Conservation (phyloP, 2,888 invertebrate genomes). For the Synanthedon formicaeformis region DNA sequence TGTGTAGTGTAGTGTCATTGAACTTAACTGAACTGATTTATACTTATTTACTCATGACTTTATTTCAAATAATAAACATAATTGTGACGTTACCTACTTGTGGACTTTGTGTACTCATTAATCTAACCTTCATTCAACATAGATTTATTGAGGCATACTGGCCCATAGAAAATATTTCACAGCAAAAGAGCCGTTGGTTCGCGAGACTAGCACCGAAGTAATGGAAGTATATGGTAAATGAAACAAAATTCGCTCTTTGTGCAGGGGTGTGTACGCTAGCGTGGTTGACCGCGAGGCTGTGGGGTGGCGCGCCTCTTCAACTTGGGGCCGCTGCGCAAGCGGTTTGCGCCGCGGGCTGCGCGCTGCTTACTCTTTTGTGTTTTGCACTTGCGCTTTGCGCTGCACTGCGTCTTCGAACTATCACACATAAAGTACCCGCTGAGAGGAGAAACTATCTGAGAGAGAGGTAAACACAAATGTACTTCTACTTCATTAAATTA, state of each 20-base stretch:
- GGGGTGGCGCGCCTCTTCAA: constrained; percentile 72
- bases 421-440: constrained; percentile 69
- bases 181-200: no score
- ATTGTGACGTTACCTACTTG: no score
- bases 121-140: no score
- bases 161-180: no score
- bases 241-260: not conserved
- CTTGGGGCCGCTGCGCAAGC: constrained; percentile 69
- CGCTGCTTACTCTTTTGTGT: constrained; percentile 76
- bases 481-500: not conserved
- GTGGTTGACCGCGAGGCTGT: constrained; percentile 75
- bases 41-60: no score
- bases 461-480: constrained; percentile 51
- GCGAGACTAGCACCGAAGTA: no score
- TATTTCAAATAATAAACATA: no score
- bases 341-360: constrained; percentile 77
- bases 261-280: constrained; percentile 76
- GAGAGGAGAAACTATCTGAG: constrained; percentile 69
- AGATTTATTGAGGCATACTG: no score
- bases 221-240: no score
- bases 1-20: no score
- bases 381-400: constrained; percentile 77
- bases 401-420: constrained; percentile 70
- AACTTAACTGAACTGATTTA: no score
- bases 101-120: no score